A percentile compares a stretch with the other conserved stretches of the same genome.
phyloP scores from a whole-genome alignment of 2,797 vertebrate species.

The Protonibea diacanthus region DNA sequence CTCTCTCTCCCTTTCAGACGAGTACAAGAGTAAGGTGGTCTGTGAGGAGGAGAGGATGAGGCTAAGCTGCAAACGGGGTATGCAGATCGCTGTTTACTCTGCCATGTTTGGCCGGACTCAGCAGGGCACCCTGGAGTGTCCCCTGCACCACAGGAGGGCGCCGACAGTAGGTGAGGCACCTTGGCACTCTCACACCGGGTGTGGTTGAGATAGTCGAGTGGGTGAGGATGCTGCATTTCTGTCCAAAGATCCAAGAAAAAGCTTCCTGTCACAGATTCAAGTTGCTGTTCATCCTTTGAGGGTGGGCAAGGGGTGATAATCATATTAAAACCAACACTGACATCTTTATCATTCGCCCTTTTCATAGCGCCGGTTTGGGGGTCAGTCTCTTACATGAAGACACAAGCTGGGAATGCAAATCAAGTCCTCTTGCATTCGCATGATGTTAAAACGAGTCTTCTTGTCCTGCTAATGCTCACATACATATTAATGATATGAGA shows the following conservation, averaged over 20 bases:
- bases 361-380: conserved; percentile 11
- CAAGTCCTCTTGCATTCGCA: conserved; percentile 16
- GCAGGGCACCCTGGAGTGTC: conserved; percentile 90
- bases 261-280: neutral
- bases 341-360: neutral
- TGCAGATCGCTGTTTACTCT: conserved; percentile 92
- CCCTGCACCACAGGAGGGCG: conserved; percentile 84
- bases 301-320: neutral
- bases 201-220: neutral
- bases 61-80: conserved; percentile 91
- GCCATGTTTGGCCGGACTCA: conserved; percentile 90
- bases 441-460: conserved; percentile 29
- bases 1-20: conserved; percentile 79
- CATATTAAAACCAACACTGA: neutral
- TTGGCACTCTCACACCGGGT: neutral
- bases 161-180: conserved; percentile 87
- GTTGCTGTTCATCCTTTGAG: neutral
- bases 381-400: conserved; percentile 33
- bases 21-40: conserved; percentile 93
- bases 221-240: neutral
- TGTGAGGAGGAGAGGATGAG: conserved; percentile 92
- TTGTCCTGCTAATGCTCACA: conserved; percentile 40
- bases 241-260: neutral
- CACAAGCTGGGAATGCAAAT: conserved; percentile 50
- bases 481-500: conserved; percentile 43